Evolutionary conservation across 1,140 invertebrate species (phyloP).

Genomic region (Periplaneta americana): DNA sequence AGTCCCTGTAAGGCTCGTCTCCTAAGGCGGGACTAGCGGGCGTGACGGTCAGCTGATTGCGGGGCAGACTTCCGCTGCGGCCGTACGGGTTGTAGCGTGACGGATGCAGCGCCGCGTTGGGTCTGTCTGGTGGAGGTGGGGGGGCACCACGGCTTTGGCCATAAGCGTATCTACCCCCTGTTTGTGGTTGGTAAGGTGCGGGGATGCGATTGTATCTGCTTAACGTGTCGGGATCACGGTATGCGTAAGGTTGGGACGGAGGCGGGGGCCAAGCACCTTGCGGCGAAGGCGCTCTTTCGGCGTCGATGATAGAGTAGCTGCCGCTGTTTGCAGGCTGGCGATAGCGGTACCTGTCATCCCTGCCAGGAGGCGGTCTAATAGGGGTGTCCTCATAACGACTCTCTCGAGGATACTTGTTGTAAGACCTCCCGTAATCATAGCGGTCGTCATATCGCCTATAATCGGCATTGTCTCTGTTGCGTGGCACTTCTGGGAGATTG

Average conservation of each 20-base stretch:
- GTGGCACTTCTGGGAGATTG: constrained; percentile 39
- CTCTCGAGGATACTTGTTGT: constrained; percentile 7
- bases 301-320: constrained; percentile 6
- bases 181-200: constrained; percentile 3
- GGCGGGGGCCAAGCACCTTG: not conserved
- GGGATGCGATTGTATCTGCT: not conserved
- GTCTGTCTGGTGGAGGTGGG: not conserved
- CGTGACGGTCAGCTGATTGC: constrained; percentile 23
- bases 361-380: not conserved
- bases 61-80: constrained; percentile 14
- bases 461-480: constrained; percentile 33
- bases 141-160: not conserved
- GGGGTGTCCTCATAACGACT: not conserved
- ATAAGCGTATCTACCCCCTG: not conserved
- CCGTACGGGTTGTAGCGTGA: not conserved
- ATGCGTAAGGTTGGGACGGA: not conserved
- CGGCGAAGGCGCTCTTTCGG: not conserved
- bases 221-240: not conserved
- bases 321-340: not conserved
- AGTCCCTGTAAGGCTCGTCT: constrained; percentile 26
- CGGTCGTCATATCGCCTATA: constrained; percentile 20
- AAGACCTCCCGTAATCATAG: not conserved
- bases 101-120: not conserved
- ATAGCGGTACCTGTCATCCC: not conserved
- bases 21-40: constrained; percentile 15